Base-by-base conservation (phyloP, 2,113 vertebrate genomes). In the Clarias magur region DNA sequence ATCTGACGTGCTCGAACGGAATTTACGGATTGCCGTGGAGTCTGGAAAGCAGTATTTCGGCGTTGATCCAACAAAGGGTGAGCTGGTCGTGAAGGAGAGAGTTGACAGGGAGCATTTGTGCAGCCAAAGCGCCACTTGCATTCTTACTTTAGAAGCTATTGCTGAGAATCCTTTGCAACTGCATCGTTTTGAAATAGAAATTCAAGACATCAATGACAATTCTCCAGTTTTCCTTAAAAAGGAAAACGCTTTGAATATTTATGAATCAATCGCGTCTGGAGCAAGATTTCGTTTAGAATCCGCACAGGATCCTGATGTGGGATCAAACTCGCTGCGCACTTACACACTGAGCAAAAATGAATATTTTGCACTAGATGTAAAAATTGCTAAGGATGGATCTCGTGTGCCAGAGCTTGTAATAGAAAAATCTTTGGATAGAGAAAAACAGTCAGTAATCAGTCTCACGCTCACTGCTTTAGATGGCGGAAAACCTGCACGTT, bases 151-250 rank as follows among this genome's bases (percentile, higher is more conserved):
- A 84, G 94, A 96, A 54, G 86, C 94, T 0, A 93, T 96, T 8
- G 88, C 95, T 75, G 95, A 96, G 89, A 92, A 93, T 16, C 94
- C 95, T 0, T 83, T 96, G 2, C 94, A 95, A 72, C 70, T 96
- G 72, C 93, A 95, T 53, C 91, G 91, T 17, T 94, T 96, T 0
- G 96, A 97, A 83, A 94, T 96, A 85, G 96, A 97, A 91, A 95
- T 97, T 25, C 93, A 95, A 17, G 96, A 96, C 83, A 95, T 96
- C 48, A 97, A 96, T 83, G 96, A 97, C 60, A 96, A 97, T 92
- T 92, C 95, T 53, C 96, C 96, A 8, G 93, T 91, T 80, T 97
- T 97, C 80, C 88, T 91, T 0, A 94, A 92, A 3, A 95, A 94
- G 87, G 95, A 95, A 42, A 93, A 93, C 63, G 88, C 91, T 34